A percentile compares a stretch with the other conserved stretches of the same genome.
These are phyloP conservation scores for Melanerpes aurifrons DNA, from an alignment of 2,113 vertebrate species.

Conservation along the genomic window DNA sequence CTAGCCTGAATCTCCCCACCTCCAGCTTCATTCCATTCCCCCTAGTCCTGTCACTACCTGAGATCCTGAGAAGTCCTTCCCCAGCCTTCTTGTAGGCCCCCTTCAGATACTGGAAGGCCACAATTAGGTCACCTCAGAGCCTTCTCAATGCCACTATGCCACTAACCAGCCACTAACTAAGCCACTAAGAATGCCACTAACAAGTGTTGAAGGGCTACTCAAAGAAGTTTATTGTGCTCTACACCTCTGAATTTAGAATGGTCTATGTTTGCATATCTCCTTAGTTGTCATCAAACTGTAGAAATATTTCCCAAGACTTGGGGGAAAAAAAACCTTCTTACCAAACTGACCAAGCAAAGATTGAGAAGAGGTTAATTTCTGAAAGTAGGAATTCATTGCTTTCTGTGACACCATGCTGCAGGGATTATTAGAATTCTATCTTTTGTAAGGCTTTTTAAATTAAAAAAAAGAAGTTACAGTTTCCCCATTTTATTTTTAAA, in stretches of 20 bases:
- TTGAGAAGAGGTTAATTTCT: background rate
- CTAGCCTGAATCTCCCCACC: too few species aligned
- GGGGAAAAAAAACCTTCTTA: accelerated
- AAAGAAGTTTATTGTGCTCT: background rate
- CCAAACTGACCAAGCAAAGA: background rate
- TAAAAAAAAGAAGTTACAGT: background rate
- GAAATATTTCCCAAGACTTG: background rate
- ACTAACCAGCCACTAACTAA: too few species aligned
- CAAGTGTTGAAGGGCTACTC: background rate
- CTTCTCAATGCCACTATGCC: too few species aligned
- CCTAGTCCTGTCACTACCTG: too few species aligned
- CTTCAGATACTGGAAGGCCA: too few species aligned
- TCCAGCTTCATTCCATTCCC: too few species aligned
- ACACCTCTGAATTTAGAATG: background rate
- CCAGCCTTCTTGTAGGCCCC: too few species aligned
- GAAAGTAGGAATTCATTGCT: background rate
- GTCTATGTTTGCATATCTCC: background rate
- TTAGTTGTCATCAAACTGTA: background rate
- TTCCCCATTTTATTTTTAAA: background rate
- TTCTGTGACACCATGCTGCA: background rate
- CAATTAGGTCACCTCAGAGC: too few species aligned
- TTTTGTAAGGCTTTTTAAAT: background rate
- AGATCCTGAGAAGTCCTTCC: too few species aligned
- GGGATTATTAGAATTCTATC: background rate
- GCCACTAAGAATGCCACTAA: background rate